Evolutionary conservation across 2,113 vertebrate genomes (phyloP).

Genomic region (Neolamprologus toae): DNA sequence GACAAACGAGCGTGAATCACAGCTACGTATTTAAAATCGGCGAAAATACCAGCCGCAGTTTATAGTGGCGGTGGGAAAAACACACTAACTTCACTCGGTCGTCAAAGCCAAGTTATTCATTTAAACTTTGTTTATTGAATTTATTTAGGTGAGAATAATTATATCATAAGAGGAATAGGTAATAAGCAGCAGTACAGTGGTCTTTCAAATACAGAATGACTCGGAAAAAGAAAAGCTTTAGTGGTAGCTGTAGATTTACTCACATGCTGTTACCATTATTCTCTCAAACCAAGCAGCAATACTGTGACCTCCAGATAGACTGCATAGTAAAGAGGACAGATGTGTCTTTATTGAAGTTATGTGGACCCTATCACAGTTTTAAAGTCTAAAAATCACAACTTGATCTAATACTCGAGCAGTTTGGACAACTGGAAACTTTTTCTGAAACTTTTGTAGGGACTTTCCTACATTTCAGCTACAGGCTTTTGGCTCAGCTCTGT

Average conservation of each 20-base stretch:
- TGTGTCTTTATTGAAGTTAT: background rate
- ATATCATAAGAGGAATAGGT: background rate
- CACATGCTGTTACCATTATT: background rate
- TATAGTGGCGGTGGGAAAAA: background rate
- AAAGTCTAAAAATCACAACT: background rate
- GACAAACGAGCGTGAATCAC: background rate
- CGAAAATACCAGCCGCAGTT: background rate
- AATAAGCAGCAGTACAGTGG: background rate
- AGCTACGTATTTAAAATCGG: background rate
- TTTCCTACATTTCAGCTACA: background rate
- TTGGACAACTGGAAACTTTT: background rate
- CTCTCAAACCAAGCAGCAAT: background rate
- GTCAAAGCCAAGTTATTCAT: background rate
- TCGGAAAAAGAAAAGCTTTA: background rate
- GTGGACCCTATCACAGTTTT: background rate
- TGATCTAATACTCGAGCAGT: background rate
- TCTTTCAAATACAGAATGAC: background rate
- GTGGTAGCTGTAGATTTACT: background rate
- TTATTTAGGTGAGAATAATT: background rate
- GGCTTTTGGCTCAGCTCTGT: background rate
- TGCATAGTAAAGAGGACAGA: background rate
- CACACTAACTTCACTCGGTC: rapidly evolving
- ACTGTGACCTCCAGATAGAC: background rate
- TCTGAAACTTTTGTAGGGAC: background rate
- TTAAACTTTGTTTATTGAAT: background rate